Base-by-base conservation (phyloP, 2,888 invertebrate genomes). In the Strigamia maritima region DNA sequence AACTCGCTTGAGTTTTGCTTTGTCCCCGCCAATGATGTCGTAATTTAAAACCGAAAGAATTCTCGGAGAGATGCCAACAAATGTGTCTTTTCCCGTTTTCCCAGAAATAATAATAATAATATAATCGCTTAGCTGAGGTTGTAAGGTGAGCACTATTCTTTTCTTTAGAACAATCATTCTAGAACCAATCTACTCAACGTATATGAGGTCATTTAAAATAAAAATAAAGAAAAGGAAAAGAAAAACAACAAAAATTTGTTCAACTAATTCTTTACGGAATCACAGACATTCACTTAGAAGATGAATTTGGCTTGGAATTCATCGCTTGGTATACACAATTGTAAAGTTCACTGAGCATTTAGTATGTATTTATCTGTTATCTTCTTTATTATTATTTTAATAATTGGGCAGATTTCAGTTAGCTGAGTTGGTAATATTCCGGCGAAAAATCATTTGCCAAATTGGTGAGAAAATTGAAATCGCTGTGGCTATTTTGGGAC, bases 401-500 rank as follows among this genome's bases (percentile, higher is more conserved):
- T 12, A 49, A 49, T 49, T n/a, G n/a, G 49, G 49, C 49, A 49
- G 49, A 19, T 49, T 49, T n/a, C 16, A 49, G 49, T 89, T 89
- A 89, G 87, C 90, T 91, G 85, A 91, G 89, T 86, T 91, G 90
- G 85, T 95, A 95, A 86, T 95, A 95, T 86, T 96, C 95, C 10
- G 95, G 95, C 24, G 93, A 94, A 86, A 95, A 95, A 86, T 95
- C 95, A 86, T 94, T 95, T 81, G 95, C 94, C 84, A 95, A 89
- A 86, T 94, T 95, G 87, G 94, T 94, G 81, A 96, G 89, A 86
- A 96, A 96, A 87, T 95, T 95, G 87, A 95, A 95, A 87, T 95
- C 95, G 38, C 95, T 82, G 26, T 78, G 44, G 38, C 78, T 77
- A 10, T 80, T 44, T 35, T 79, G 80, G 19, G 80, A 70, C 24